Evolutionary conservation across 1,140 invertebrate species (phyloP), one percentile per base, ranked within the genome.

Genomic region (Drosophila kurseongensis): DNA sequence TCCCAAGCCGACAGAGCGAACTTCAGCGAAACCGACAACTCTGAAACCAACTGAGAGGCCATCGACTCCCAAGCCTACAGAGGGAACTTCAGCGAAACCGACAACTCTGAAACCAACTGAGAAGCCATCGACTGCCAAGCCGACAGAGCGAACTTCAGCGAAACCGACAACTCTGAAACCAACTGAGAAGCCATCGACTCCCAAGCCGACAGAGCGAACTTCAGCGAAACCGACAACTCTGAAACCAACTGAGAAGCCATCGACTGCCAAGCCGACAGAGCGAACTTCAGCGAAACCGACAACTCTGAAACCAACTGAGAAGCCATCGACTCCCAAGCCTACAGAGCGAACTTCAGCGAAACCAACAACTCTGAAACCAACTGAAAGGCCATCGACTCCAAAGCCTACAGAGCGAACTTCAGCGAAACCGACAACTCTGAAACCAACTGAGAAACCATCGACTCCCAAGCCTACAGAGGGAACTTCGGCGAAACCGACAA

Each of bases 11-110:
- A 56, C 32, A 0, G 55, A 35, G 13, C 14, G 7, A 18, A 48
- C 63, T 1, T 50, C 44, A 1, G 7, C 2, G 14, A 44, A 61
- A 16, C 63, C 51, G 0, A 74, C 56, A 2, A 75, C 72, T 2
- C 0, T 8, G 12, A 61, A 61, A 13, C 63, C 47, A 32, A 32
- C 29, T 32, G 29, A 6, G 29, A 51, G 42, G 36, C 27, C 36
- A 10, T 57, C 58, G 6, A 50, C 47, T 36, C 23, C 13, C 6
- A 27, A 27, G n/a, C 10, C 44, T 0, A 40, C 61, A 2, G 1
- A 32, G 29, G 29, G 29, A 7, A 63, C 61, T 3, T 6, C 29
- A 7, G 29, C 13, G 12, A 56, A 56, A n/a, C 23, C 32, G 0
- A 48, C 62, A 0, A 65, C 62, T 16, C 16, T 5, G 9, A 40